phyloP scores from a whole-genome alignment of 2,113 vertebrate species.

The Cacatua alba region DNA sequence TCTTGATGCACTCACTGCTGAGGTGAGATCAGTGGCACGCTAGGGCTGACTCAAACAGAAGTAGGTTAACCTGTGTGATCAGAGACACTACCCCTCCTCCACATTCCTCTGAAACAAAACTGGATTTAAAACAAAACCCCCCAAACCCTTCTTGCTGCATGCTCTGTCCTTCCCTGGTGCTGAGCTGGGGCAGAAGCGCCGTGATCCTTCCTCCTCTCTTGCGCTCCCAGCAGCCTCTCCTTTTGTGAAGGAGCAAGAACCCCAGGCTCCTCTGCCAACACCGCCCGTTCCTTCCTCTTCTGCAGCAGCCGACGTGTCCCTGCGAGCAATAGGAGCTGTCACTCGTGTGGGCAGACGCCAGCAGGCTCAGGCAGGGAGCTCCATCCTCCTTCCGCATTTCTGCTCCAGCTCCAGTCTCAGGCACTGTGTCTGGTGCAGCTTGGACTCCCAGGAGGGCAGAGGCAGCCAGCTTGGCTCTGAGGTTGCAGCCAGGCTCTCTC shows the following conservation, averaged over 20 bases:
- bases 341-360: constrained; percentile 1
- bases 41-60: neutral
- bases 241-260: neutral
- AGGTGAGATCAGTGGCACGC: neutral
- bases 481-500: neutral
- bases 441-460: neutral
- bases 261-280: neutral
- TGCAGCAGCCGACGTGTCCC: neutral
- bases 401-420: neutral
- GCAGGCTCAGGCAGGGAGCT: constrained; percentile 10
- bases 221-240: neutral
- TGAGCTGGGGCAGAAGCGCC: neutral
- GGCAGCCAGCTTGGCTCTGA: neutral
- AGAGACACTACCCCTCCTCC: neutral
- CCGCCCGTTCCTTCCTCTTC: neutral
- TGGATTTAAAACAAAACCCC: neutral
- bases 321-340: neutral
- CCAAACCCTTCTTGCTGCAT: rapidly evolving
- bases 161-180: neutral
- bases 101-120: neutral
- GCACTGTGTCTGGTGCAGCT: neutral
- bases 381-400: constrained; percentile 20
- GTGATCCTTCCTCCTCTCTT: neutral
- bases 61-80: rapidly evolving
- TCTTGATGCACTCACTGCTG: rapidly evolving